Evolutionary conservation across 2,888 invertebrate genomes (phyloP), one percentile per base, ranked within the genome.

Genomic region (Unio pictorum): DNA sequence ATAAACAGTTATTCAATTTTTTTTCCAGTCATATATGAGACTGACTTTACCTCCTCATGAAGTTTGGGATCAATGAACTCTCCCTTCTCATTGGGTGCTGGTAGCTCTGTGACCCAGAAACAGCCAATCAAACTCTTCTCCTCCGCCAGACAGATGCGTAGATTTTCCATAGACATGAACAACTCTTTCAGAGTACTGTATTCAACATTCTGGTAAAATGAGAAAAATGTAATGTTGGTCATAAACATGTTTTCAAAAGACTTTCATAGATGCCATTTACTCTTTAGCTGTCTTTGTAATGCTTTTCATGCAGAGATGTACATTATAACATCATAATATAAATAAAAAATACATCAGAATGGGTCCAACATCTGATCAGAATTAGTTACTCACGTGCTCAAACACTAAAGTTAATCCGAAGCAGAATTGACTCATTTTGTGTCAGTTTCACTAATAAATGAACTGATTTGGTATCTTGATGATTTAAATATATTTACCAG

Each of bases 101-200:
- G 88, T 55, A 88, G 72, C 73, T 85, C 84, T 26, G 84, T 81
- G 20, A 84, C 78, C 87, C 87, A 87, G 78, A 87, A 87, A 26
- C 80, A 79, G n/a, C 73, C 71, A 28, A 87, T 74, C 45, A 85
- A 78, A 20, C 84, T 80, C 34, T 74, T 74, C 71, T 86, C 84
- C 67, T 86, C 84, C 58, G 82, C 78, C 30, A 86, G 76, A 73
- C 87, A 87, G 66, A 86, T 74, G 1, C 81, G 70, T 54, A 87
- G 73, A 72, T 88, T 85, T 70, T 87, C 82, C 8, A 80, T 72
- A 26, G 84, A 74, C 71, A 83, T 73, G 4, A 81, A 79, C 20
- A 86, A 64, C 67, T 86, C 85, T 72, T 85, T 82, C 73, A 88
- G 71, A 7, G 85, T 87, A 69, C 84, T 83, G 82, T 87, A 87